Evolutionary conservation across 2,113 vertebrate genomes (phyloP).

Genomic region (Corythornis cristatus): DNA sequence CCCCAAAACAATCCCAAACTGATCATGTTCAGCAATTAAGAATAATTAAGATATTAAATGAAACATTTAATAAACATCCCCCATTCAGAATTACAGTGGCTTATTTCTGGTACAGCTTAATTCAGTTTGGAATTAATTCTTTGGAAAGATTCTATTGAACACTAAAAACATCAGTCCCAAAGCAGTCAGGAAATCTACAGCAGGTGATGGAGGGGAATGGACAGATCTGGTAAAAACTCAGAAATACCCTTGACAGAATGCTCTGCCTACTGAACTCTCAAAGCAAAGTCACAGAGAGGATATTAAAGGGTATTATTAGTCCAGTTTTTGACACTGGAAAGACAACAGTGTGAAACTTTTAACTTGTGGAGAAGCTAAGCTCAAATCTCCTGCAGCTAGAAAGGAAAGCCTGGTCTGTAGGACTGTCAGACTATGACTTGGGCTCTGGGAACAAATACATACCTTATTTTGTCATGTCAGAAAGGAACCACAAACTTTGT

Average conservation of each 20-base stretch:
- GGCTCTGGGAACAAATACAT: neutral
- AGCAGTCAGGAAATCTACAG: neutral
- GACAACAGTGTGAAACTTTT: neutral
- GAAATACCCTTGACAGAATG: neutral
- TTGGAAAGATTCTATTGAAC: neutral
- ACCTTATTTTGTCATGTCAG: neutral
- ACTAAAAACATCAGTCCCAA: neutral
- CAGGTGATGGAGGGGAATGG: neutral
- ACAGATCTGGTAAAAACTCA: neutral
- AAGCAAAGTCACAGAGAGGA: neutral
- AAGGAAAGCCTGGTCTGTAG: neutral
- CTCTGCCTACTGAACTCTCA: neutral
- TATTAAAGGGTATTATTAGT: neutral
- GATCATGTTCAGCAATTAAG: neutral
- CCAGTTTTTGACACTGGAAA: neutral
- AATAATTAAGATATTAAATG: neutral
- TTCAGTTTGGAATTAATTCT: neutral
- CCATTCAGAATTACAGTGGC: neutral
- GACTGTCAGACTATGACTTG: neutral
- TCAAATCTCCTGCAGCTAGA: neutral
- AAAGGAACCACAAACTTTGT: neutral
- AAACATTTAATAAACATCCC: neutral
- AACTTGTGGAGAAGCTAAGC: neutral
- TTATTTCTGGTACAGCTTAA: neutral
- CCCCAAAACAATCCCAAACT: no score